Evolutionary conservation across 2,113 vertebrate genomes (phyloP), one percentile per base, ranked within the genome.

Genomic region (Barnardius zonarius): DNA sequence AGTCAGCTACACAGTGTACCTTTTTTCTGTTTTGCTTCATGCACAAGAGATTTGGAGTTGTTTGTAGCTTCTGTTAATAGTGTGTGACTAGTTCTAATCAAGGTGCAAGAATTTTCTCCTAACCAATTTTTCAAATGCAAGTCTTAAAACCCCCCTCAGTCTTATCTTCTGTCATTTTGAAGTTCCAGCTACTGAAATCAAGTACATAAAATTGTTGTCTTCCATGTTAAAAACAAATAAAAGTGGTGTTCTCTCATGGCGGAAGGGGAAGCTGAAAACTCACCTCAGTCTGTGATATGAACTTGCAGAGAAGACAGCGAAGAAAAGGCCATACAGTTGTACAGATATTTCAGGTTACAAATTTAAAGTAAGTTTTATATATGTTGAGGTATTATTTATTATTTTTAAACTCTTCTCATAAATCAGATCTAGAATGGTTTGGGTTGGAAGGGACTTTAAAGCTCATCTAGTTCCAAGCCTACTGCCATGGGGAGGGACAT

Each of bases 261-360:
- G 84, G 28, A 91, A 89, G 23, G 83, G 66, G 22, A 39, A 70
- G 31, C 28, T 54, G 44, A 70, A 92, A 83, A 46, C 7, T 41
- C 3, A 3, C 15, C 23, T n/a, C 20, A 14, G 8, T 46, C n/a
- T 77, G 7, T 67, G 20, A 41, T n/a, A 51, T 0, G 3, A 77
- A 79, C 18, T 62, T 44, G 2, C 23, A 49, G 44, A 90, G 64
- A 63, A 72, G 61, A 74, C 12, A 67, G 27, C 43, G 62, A 54
- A 83, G 17, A 62, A 64, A 83, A 67, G 51, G 48, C 27, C 27
- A 77, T 24, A 16, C 43, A 61, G 16, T 52, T 55, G 24, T 55
- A 73, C 20, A 39, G 25, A 61, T 90, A 72, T 76, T 83, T 72
- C 48, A 79, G 52, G 30, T 68, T 64, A 63, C 11, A 49, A 10